Evolutionary conservation across 1,140 invertebrate species (phyloP).

Genomic region (Helicoverpa zea): DNA sequence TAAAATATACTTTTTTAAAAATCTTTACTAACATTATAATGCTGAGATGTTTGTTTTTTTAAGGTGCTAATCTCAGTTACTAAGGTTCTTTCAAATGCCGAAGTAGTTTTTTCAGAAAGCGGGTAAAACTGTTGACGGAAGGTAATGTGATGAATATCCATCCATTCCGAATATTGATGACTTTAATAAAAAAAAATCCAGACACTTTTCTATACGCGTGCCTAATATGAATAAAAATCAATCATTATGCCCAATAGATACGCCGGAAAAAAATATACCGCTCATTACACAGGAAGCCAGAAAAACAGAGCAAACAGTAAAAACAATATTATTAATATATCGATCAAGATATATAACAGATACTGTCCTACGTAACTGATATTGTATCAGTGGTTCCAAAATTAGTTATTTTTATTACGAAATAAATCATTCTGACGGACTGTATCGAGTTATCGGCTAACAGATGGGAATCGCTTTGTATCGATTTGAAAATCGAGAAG

Average conservation of each 20-base stretch:
- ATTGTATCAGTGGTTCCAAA: constrained; percentile 19
- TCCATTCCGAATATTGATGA: too few species aligned
- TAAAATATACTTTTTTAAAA: too few species aligned
- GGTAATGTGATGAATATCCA: too few species aligned
- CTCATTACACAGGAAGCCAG: not conserved
- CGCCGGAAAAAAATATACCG: not conserved
- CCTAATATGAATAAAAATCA: not conserved
- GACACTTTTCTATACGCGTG: too few species aligned
- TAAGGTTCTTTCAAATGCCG: too few species aligned
- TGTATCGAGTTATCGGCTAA: constrained; percentile 17
- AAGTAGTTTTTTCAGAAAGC: too few species aligned
- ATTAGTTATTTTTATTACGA: constrained; percentile 13
- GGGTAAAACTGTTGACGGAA: too few species aligned
- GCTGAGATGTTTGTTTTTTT: too few species aligned
- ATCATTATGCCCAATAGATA: not conserved
- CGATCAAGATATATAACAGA: constrained; percentile 22
- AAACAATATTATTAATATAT: constrained; percentile 15
- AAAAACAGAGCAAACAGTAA: not conserved
- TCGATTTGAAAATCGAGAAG: not conserved
- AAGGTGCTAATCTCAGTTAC: too few species aligned
- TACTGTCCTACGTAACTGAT: constrained; percentile 8
- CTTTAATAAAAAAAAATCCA: too few species aligned
- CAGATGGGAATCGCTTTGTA: not conserved
- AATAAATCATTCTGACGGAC: constrained; percentile 9
- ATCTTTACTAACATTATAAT: too few species aligned